Conservation (phyloP, 2,113 vertebrate genomes). For the Puntigrus tetrazona region DNA sequence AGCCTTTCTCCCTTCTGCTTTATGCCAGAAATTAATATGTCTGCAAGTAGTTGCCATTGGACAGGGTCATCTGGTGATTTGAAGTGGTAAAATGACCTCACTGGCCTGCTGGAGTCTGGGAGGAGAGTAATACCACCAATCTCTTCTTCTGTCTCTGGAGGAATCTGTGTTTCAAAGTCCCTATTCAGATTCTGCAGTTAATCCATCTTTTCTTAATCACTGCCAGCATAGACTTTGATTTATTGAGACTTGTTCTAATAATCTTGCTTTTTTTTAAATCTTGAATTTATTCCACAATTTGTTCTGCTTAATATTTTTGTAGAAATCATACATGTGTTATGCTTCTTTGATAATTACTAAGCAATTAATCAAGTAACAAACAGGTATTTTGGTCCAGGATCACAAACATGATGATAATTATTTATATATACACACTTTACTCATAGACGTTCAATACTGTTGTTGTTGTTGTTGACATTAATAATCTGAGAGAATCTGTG, state of each 20-base stretch:
- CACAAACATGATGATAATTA: too few species aligned
- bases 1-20: not conserved
- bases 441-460: too few species aligned
- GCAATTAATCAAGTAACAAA: too few species aligned
- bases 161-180: not conserved
- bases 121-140: not conserved
- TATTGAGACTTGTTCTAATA: not conserved
- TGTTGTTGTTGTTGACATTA: too few species aligned
- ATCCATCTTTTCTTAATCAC: constrained; percentile 13
- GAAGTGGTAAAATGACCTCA: not conserved
- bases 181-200: not conserved
- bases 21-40: not conserved
- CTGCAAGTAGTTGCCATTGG: constrained; percentile 3
- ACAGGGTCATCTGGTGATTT: constrained; percentile 10
- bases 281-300: not conserved
- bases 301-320: too few species aligned
- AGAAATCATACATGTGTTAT: too few species aligned
- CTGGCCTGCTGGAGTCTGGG: not conserved
- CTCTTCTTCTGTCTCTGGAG: constrained; percentile 6
- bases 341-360: too few species aligned
- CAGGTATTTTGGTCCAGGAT: too few species aligned
- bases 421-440: too few species aligned
- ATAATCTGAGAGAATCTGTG: too few species aligned
- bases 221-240: not conserved
- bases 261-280: not conserved